These are phyloP conservation scores for Haliclona indistincta DNA, from an alignment of 37 sponge, comb jelly and placozoan genomes.

Conservation along the genomic window DNA sequence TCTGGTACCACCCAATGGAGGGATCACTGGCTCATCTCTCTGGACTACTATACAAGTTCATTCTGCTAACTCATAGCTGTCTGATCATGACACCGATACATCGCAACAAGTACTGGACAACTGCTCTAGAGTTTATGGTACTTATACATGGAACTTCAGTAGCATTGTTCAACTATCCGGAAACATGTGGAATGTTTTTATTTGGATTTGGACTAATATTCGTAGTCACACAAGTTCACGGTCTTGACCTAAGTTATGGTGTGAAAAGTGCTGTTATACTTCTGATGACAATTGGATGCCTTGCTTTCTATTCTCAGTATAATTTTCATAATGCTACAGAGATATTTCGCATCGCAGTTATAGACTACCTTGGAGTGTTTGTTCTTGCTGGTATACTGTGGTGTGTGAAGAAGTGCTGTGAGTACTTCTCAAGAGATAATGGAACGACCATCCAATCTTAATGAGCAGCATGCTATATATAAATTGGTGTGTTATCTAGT, in stretches of 20 bases:
- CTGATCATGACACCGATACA: constrained; percentile 20
- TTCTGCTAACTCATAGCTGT: constrained; percentile 19
- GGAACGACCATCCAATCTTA: no score
- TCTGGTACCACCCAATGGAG: constrained; percentile 39
- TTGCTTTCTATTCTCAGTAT: background rate
- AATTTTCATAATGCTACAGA: background rate
- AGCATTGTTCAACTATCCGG: background rate
- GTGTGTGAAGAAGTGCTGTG: no score
- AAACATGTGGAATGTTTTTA: constrained; percentile 8
- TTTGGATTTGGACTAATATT: constrained; percentile 26
- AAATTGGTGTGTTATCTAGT: no score
- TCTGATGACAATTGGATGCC: background rate
- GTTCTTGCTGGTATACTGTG: constrained; percentile 22
- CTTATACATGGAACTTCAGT: constrained; percentile 14
- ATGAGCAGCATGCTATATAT: no score
- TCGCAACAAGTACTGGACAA: constrained; percentile 21
- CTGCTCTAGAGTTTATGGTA: constrained; percentile 21
- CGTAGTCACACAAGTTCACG: constrained; percentile 41
- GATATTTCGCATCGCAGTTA: constrained; percentile 14
- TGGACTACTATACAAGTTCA: constrained; percentile 27
- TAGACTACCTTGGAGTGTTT: constrained; percentile 25
- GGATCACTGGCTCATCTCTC: constrained; percentile 17
- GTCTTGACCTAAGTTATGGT: background rate
- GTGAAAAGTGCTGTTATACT: background rate
- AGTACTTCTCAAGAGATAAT: no score